These are phyloP conservation scores for Medauroidea extradentata DNA, from an alignment of 1,140 invertebrate species.

Conservation along the genomic window DNA sequence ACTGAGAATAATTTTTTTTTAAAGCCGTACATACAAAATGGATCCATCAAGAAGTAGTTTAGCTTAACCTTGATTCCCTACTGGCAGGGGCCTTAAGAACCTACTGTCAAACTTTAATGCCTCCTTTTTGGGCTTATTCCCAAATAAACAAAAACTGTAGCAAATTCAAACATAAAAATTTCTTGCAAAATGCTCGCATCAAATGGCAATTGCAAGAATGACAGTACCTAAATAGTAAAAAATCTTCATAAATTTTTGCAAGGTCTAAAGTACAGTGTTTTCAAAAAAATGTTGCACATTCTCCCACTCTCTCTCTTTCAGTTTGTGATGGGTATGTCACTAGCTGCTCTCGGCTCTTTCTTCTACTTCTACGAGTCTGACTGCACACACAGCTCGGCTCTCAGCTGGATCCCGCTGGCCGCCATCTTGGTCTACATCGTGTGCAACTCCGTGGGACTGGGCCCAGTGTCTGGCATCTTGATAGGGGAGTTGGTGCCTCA, in stretches of 20 bases:
- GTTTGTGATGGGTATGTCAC: constrained; percentile 11
- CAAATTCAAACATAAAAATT: not conserved
- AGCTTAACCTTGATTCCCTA: no score
- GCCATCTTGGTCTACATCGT: constrained; percentile 15
- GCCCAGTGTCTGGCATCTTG: constrained; percentile 16
- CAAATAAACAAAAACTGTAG: no score
- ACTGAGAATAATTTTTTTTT: no score
- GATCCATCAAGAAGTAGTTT: no score
- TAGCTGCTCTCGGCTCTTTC: constrained; percentile 12
- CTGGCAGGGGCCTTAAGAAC: no score
- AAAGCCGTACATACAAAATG: no score
- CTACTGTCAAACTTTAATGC: no score
- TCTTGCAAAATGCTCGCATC: not conserved
- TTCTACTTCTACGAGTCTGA: constrained; percentile 13
- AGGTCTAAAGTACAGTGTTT: no score
- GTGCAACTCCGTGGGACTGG: constrained; percentile 14
- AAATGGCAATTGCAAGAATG: not conserved
- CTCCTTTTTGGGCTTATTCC: no score
- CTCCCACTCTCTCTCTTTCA: constrained; percentile 23
- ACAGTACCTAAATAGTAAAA: not conserved
- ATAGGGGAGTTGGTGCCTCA: constrained; percentile 18
- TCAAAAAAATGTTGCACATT: not conserved
- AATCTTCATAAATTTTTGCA: not conserved
- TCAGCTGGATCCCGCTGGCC: constrained; percentile 11
- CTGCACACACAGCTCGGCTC: not conserved